phyloP scores from a whole-genome alignment of 1,140 invertebrate genomes.

The Eurosta solidaginis region DNA sequence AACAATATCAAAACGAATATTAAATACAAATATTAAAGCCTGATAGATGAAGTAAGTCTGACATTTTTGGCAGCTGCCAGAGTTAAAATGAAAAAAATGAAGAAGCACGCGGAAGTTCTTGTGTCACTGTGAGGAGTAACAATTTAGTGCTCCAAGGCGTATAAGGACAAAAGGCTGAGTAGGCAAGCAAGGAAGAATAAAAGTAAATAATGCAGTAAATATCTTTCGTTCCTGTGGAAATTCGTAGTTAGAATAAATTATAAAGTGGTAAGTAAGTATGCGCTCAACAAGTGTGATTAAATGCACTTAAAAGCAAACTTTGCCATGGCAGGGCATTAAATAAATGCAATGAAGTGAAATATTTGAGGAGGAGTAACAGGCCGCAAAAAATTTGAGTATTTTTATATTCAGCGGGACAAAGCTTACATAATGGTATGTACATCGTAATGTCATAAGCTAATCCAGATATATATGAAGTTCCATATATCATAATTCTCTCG shows the following conservation, averaged over 20 bases:
- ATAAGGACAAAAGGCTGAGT: background rate
- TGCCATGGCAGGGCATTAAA: background rate
- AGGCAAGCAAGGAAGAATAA: background rate
- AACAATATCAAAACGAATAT: background rate
- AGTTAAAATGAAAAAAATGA: background rate
- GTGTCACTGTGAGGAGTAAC: background rate
- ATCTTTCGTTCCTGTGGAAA: background rate
- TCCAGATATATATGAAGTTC: no score
- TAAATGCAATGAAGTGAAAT: no score
- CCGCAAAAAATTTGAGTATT: no score
- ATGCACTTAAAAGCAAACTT: conserved; percentile 3
- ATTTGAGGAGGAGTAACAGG: no score
- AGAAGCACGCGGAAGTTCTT: background rate
- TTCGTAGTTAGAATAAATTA: conserved; percentile 23
- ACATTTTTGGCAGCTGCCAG: conserved; percentile 19
- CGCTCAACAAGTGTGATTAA: conserved; percentile 28
- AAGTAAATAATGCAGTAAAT: background rate
- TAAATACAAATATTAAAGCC: background rate
- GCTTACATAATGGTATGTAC: no score
- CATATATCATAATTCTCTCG: no score
- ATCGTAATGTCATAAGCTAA: no score
- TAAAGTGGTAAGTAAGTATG: conserved; percentile 1
- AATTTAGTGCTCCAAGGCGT: background rate
- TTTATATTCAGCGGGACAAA: no score
- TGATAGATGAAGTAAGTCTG: background rate